A percentile compares a stretch with the other conserved stretches of the same genome.
Evolutionary conservation across 1,140 invertebrate genomes (phyloP).

Genomic region (Dendroctonus ponderosae): DNA sequence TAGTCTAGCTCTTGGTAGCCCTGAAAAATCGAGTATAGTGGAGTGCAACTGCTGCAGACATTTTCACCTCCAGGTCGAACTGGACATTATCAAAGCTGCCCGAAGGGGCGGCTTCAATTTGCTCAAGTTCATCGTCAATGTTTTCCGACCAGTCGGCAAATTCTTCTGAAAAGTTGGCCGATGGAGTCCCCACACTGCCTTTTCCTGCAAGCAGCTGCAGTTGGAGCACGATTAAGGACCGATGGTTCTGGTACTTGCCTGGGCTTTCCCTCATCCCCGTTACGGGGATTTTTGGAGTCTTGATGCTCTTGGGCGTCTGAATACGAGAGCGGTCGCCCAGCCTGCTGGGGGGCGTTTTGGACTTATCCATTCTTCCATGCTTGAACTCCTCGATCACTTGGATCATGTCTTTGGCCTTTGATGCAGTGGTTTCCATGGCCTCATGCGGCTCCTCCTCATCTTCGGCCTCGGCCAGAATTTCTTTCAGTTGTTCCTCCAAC

Average conservation of each 20-base stretch:
- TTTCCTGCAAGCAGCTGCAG: neutral
- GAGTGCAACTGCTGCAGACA: neutral
- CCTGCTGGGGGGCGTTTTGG: conserved; percentile 14
- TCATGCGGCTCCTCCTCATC: conserved; percentile 20
- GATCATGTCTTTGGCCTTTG: conserved; percentile 16
- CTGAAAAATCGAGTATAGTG: neutral
- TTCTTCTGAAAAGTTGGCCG: conserved; percentile 10
- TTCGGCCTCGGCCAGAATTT: conserved; percentile 6
- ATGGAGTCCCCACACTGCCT: conserved; percentile 1
- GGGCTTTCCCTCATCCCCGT: conserved; percentile 13
- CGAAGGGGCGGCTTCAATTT: conserved; percentile 12
- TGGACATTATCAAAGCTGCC: neutral
- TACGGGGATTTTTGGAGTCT: neutral
- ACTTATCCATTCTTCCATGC: conserved; percentile 25
- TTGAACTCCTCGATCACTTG: conserved; percentile 14
- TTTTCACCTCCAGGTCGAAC: neutral
- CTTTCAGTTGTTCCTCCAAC: conserved; percentile 14
- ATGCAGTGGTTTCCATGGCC: neutral
- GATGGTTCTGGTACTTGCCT: neutral
- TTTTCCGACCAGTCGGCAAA: conserved; percentile 14
- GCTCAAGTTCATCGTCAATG: conserved; percentile 17
- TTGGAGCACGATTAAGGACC: neutral
- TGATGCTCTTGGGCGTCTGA: conserved; percentile 2
- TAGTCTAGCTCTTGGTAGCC: conserved; percentile 2
- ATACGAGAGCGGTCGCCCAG: conserved; percentile 1